Evolutionary conservation across 2,797 vertebrate species (phyloP).

Genomic region (Poecilia gillii): DNA sequence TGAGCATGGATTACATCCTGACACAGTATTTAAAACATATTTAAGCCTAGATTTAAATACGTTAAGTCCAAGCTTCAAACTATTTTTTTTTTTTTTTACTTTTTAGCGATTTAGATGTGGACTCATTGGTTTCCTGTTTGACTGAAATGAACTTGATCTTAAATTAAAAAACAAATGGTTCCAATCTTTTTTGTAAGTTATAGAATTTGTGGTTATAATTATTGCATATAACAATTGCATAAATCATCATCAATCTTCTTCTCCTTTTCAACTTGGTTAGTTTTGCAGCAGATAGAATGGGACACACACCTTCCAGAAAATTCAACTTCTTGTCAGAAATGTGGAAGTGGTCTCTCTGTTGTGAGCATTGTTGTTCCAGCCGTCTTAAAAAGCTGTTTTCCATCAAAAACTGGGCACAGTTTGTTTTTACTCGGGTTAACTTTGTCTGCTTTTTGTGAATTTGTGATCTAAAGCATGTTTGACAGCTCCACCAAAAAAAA

Average conservation of each 20-base stretch:
- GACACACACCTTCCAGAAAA: neutral
- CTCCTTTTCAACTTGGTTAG: neutral
- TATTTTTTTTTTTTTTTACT: neutral
- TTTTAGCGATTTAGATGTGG: neutral
- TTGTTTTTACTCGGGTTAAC: neutral
- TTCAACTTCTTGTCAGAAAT: neutral
- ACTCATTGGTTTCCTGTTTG: neutral
- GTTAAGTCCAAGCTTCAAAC: too few species aligned
- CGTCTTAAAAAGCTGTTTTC: neutral
- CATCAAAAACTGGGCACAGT: neutral
- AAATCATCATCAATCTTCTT: neutral
- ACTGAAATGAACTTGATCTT: neutral
- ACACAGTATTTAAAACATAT: too few species aligned
- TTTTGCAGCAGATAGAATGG: neutral
- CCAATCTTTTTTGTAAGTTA: neutral
- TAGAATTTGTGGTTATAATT: neutral
- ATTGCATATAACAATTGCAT: neutral
- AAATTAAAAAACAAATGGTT: neutral
- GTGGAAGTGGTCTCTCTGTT: neutral
- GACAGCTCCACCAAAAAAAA: neutral
- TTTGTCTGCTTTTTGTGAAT: neutral
- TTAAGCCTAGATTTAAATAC: neutral
- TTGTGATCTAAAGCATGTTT: neutral
- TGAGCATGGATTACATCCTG: too few species aligned
- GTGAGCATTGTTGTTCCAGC: neutral